Base-by-base conservation (phyloP, 1,140 invertebrate species). In the Orussus abietinus region DNA sequence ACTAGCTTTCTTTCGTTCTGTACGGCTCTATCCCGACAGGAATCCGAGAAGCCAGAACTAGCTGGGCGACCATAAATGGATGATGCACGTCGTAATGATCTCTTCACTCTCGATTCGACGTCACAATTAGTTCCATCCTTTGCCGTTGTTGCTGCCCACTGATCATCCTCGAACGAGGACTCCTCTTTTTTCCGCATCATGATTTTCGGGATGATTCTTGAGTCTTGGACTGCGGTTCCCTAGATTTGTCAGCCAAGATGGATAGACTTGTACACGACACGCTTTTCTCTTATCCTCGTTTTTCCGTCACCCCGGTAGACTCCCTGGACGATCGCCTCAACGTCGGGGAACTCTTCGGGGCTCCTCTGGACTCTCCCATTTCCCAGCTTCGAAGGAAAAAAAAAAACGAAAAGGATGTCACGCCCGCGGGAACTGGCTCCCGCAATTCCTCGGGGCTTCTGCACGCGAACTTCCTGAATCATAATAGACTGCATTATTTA, bases 171-270 rank as follows among this genome's bases (percentile, higher is more conserved):
- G 51, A 41, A 25, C 22, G 6, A 7, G 22, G 6, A n/a, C 22
- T 7, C 22, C n/a, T 25, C 22, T 6, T 25, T n/a, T 25, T 45
- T 65, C 57, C 54, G 47, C 48, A 51, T 54, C 41, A 55, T 51
- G 55, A 64, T 64, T 64, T 66, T 65, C 57, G 45, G 54, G 59
- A 51, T 57, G 62, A 64, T 59, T 62, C 60, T 65, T 61, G 45
- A 44, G 60, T 63, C 62, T 63, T 64, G 39, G 38, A 44, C 30
- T 30, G 25, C 38, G 33, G 26, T 38, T 44, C 32, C 36, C 41
- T 39, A 45, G 42, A 42, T 54, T 58, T 48, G 45, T 50, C 49
- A 43, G 30, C 13, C 37, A 40, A 45, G 48, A 52, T 31, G 20
- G 45, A 53, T 56, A 54, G 43, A 54, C 40, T 57, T 47, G 29